Percentiles rank a stretch among this genome's conserved stretches.
These are phyloP conservation scores for Argyra leucocephala DNA, from an alignment of 2,888 invertebrate genomes.

Conservation along the genomic window DNA sequence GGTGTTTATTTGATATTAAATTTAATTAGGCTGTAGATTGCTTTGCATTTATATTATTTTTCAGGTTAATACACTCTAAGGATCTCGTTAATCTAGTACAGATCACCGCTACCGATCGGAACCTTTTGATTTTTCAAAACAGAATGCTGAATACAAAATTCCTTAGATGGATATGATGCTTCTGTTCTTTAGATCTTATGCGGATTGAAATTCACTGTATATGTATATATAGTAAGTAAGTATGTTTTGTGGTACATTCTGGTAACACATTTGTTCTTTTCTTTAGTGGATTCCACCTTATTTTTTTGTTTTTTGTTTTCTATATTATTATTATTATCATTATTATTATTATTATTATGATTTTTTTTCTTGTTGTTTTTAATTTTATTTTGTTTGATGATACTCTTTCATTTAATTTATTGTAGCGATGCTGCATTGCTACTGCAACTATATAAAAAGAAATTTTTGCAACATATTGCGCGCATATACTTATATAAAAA, in stretches of 20 bases:
- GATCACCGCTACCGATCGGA: constrained; percentile 2
- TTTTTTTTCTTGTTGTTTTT: neutral
- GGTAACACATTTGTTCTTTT: neutral
- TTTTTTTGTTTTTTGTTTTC: neutral
- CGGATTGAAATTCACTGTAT: neutral
- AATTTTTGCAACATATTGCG: neutral
- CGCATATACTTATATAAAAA: neutral
- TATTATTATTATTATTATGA: neutral
- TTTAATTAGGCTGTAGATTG: constrained; percentile 22
- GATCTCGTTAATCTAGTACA: constrained; percentile 3
- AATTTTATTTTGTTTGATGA: neutral
- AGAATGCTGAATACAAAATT: constrained; percentile 6
- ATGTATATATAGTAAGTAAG: neutral
- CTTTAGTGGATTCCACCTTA: neutral
- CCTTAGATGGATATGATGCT: constrained; percentile 11
- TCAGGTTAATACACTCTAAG: constrained; percentile 10
- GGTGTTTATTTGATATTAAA: constrained; percentile 22
- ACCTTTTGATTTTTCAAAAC: neutral
- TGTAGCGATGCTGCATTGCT: neutral
- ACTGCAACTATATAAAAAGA: neutral
- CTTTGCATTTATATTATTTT: constrained; percentile 17
- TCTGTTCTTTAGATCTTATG: neutral
- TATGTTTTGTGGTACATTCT: neutral
- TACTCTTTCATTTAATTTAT: neutral
- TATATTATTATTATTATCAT: neutral